These are phyloP conservation scores for Endotricha flammealis DNA, from an alignment of 2,888 invertebrate species.

Conservation along the genomic window DNA sequence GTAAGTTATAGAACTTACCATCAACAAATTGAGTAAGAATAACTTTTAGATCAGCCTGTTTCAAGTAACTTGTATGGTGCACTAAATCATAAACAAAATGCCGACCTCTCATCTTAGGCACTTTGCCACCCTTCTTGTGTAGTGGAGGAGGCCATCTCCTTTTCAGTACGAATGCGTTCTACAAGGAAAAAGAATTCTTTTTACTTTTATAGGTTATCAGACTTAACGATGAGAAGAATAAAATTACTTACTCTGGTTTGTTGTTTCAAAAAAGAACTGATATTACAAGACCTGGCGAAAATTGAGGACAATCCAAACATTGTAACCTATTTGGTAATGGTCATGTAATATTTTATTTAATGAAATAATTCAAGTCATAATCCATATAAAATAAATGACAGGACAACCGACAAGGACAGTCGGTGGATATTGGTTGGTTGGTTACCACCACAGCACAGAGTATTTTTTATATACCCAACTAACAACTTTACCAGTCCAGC, in stretches of 20 bases:
- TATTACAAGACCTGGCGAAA: constrained; percentile 28
- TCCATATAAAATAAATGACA: too few relatives aligned
- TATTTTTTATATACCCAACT: too few relatives aligned
- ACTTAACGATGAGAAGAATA: too few relatives aligned
- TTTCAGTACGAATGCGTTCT: constrained; percentile 88
- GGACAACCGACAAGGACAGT: too few relatives aligned
- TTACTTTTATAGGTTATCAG: too few relatives aligned
- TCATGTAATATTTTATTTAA: too few relatives aligned
- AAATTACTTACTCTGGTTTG: constrained; percentile 53
- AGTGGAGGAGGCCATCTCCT: constrained; percentile 78
- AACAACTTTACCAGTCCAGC: too few relatives aligned
- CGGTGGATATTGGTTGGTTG: too few relatives aligned
- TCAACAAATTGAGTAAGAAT: constrained; percentile 85
- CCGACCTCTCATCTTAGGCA: constrained; percentile 73
- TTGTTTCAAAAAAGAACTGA: constrained; percentile 36
- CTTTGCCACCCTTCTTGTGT: constrained; percentile 76
- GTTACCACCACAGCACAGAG: too few relatives aligned
- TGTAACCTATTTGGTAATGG: too few relatives aligned
- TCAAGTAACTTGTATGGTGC: constrained; percentile 77
- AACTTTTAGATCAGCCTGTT: constrained; percentile 79
- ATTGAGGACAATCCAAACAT: constrained; percentile 48
- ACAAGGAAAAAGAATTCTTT: constrained; percentile 48
- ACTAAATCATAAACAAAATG: constrained; percentile 87
- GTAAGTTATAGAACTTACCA: too few relatives aligned
- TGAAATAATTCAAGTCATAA: too few relatives aligned